Evolutionary conservation across 2,888 invertebrate species (phyloP).

Genomic region (Acrobasis suavella): DNA sequence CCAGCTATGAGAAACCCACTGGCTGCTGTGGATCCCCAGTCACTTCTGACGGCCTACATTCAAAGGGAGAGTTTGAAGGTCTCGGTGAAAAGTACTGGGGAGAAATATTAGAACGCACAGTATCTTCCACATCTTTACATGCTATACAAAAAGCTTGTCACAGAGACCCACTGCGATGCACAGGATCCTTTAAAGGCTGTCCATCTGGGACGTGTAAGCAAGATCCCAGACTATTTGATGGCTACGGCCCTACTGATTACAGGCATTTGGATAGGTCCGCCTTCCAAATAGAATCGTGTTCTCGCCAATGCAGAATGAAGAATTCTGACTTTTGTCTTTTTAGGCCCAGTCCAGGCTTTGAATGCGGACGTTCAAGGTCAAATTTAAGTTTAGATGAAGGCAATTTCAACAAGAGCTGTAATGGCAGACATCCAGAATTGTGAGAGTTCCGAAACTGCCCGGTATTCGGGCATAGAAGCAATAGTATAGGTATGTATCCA

Average conservation of each 20-base stretch:
- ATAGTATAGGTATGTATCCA: conserved; percentile 76
- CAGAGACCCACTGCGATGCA: conserved; percentile 66
- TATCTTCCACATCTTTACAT: conserved; percentile 88
- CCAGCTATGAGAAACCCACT: conserved; percentile 70
- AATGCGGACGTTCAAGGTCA: conserved; percentile 74
- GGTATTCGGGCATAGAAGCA: conserved; percentile 80
- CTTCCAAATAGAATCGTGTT: conserved; percentile 76
- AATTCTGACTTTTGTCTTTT: conserved; percentile 76
- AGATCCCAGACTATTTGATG: conserved; percentile 71
- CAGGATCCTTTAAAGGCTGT: conserved; percentile 76
- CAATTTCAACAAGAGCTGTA: conserved; percentile 74
- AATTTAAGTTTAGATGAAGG: conserved; percentile 77
- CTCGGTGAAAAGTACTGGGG: conserved; percentile 88
- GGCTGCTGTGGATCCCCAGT: conserved; percentile 76
- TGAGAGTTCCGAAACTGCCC: conserved; percentile 80
- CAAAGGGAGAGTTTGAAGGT: conserved; percentile 84
- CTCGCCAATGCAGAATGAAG: conserved; percentile 74
- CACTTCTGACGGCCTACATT: conserved; percentile 74
- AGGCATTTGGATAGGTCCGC: conserved; percentile 72
- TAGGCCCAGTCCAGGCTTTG: conserved; percentile 65
- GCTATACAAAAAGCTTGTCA: conserved; percentile 84
- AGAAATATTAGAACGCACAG: conserved; percentile 89
- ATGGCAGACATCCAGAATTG: conserved; percentile 78
- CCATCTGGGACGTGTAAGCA: conserved; percentile 68
- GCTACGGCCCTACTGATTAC: conserved; percentile 69